A percentile compares a stretch with the other conserved stretches of the same genome.
Evolutionary conservation across 2,888 invertebrate genomes (phyloP).

Genomic region (Ecdyonurus torrentis): DNA sequence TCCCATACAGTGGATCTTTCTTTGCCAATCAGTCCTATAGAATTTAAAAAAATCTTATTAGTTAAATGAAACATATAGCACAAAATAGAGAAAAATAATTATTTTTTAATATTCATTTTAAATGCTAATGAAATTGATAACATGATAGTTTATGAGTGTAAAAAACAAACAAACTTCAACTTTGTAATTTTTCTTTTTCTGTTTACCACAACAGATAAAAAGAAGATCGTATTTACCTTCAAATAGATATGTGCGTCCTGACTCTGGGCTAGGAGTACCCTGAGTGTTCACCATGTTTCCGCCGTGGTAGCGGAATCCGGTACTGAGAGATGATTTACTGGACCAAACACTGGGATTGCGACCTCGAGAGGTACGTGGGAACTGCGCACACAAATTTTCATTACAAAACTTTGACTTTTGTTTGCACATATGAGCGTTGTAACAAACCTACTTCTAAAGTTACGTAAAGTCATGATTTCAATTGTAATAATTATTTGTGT

Average conservation of each 20-base stretch:
- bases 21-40: conserved; percentile 42
- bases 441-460: no score
- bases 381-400: conserved; percentile 38
- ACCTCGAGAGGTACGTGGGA: conserved; percentile 53
- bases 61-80: no score
- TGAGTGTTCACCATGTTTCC: conserved; percentile 72
- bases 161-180: neutral
- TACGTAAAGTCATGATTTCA: no score
- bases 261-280: conserved; percentile 77
- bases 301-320: conserved; percentile 72
- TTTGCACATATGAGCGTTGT: no score
- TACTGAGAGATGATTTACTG: conserved; percentile 74
- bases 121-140: neutral
- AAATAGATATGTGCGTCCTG: conserved; percentile 76
- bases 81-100: no score
- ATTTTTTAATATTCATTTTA: no score
- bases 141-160: neutral
- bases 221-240: conserved; percentile 44
- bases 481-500: no score
- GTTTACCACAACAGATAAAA: neutral
- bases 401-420: no score
- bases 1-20: conserved; percentile 87
- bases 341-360: conserved; percentile 84
- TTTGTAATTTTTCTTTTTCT: neutral
- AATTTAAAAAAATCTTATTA: no score